Evolutionary conservation across 2,888 invertebrate species (phyloP), one percentile per base, ranked within the genome.

Genomic region (Sinopyrophorus schimmeli): DNA sequence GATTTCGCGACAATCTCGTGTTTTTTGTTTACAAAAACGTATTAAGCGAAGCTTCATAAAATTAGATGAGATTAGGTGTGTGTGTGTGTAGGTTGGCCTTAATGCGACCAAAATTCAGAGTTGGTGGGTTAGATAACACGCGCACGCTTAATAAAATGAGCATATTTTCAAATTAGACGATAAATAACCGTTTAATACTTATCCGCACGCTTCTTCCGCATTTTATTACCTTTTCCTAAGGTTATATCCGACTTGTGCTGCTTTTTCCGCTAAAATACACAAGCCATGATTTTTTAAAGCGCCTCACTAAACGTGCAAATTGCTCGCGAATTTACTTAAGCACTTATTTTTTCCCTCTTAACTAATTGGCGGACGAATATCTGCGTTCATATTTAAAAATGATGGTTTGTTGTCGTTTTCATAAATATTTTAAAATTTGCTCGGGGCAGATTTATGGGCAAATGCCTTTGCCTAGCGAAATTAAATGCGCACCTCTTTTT

Each of bases 1-100:
- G 28, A 37, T 46, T 16, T 46, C 44, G 40, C 47, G 46, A 52
- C 42, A 52, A 47, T 42, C 41, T 47, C 17, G 34, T 31, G 47
- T 47, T 44, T 49, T 55, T 49, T 57, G 57, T 57, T 53, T 57
- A 53, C 46, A 43, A 47, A 54, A 43, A 53, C 37, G 54, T 56
- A 58, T 58, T 55, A n/a, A 52, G 55, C 57, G 44, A 51, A 53
- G 53, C 48, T 55, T 58, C 58, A 58, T 58, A 58, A 58, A 58
- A 58, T 58, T 58, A 55, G 58, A 58, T 58, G 55, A 58, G 58
- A 58, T 58, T 58, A 58, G 55, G 54, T 53, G 53, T 47, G 53
- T n/a, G n/a, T n/a, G n/a, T n/a, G n/a, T n/a, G n/a, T n/a, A n/a
- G 39, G 52, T 51, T 47, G 49, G 38, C 51, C 31, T 35, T 50